These are phyloP conservation scores for Bilobella aurantiaca DNA, from an alignment of 1,140 invertebrate species.

Conservation along the genomic window DNA sequence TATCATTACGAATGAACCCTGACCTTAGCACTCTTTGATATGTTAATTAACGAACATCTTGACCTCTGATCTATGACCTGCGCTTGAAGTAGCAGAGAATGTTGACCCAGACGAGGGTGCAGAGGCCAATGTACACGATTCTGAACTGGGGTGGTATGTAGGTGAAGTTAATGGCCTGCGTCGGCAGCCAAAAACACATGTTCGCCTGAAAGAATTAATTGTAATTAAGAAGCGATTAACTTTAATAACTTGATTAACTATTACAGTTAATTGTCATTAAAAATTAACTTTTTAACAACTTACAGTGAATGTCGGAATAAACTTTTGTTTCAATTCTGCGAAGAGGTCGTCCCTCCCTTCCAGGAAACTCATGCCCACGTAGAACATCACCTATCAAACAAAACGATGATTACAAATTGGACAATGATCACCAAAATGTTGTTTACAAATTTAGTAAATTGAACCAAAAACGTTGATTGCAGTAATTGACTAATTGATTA, in stretches of 20 bases:
- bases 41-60: too few relatives aligned
- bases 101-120: conserved; percentile 64
- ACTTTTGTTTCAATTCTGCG: conserved; percentile 59
- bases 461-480: too few relatives aligned
- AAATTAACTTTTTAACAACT: conserved; percentile 16
- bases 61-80: too few relatives aligned
- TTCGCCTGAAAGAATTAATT: conserved; percentile 35
- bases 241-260: neutral
- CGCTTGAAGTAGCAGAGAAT: conserved; percentile 64
- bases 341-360: conserved; percentile 56
- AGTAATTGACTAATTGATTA: too few relatives aligned
- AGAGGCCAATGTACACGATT: conserved; percentile 59
- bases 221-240: neutral
- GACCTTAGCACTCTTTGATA: too few relatives aligned
- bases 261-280: too few relatives aligned
- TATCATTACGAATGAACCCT: too few relatives aligned
- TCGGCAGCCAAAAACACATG: conserved; percentile 67
- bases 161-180: conserved; percentile 61
- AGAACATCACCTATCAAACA: conserved; percentile 59
- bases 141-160: conserved; percentile 54
- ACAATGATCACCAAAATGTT: too few relatives aligned
- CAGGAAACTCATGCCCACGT: conserved; percentile 57
- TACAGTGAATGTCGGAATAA: conserved; percentile 56
- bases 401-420: too few relatives aligned
- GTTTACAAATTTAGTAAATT: too few relatives aligned